Evolutionary conservation across 2,888 invertebrate species (phyloP), one percentile per base, ranked within the genome.

Genomic region (Neoascia interrupta): DNA sequence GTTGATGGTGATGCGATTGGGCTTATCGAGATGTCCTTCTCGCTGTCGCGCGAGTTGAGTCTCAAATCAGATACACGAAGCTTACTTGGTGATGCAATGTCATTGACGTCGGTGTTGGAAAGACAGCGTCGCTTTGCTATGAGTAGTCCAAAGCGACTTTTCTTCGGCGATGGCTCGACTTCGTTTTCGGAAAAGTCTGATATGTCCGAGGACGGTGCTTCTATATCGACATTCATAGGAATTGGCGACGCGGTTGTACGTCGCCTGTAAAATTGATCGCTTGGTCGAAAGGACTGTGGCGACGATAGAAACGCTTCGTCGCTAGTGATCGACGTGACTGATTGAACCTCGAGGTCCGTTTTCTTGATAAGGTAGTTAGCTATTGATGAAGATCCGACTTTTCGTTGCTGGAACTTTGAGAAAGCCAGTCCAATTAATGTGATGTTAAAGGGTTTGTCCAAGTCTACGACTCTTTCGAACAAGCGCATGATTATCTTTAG

Each of bases 361-460:
- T 89, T 89, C 87, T 94, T 94, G 86, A 93, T 92, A 53, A 95
- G 89, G 85, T 94, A 95, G 73, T 93, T 93, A 4, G 94, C 92
- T 83, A 95, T 93, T 10, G 94, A 94, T 83, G 93, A 91, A 81
- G 92, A 91, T 1, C 93, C 93, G 2, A 91, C 91, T 86, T 92
- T 92, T 69, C 92, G 90, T 51, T 87, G 94, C 83, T 93, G 92
- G 85, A 95, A 95, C 87, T 95, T 95, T 1, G 94, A 94, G 86
- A 95, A 95, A 15, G 94, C 94, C 84, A 95, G 89, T n/a, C 95
- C 95, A 69, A 95, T 90, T 58, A 95, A 88, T 0, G 95, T 95
- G 83, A 95, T 92, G 88, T 94, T 94, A 89, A 94, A 95, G 80
- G 94, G 93, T 88, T 93, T 92, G 21, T 91, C 90, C 81, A 93